phyloP scores from a whole-genome alignment of 1,140 invertebrate genomes.

The Heliconius himera region DNA sequence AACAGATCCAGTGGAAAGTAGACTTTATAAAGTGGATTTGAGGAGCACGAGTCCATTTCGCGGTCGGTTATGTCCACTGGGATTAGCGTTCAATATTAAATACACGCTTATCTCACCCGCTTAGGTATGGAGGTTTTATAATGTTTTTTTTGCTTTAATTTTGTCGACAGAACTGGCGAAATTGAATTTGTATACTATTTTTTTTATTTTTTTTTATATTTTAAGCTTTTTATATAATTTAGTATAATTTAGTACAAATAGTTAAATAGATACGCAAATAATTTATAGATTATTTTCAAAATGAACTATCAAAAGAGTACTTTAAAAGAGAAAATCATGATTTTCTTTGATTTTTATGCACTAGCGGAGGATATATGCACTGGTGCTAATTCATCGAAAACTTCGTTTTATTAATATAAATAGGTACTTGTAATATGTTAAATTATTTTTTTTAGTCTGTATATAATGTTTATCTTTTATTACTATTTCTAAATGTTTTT shows the following conservation, averaged over 20 bases:
- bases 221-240: background rate
- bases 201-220: background rate
- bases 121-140: background rate
- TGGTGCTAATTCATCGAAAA: background rate
- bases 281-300: background rate
- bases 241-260: too few species aligned
- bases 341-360: background rate
- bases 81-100: conserved; percentile 53
- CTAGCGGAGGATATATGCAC: background rate
- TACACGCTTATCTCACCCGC: conserved; percentile 16
- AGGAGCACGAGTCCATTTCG: conserved; percentile 43
- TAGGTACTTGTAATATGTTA: too few species aligned
- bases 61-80: conserved; percentile 47
- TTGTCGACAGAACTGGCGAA: background rate
- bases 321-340: background rate
- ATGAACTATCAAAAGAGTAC: background rate
- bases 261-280: too few species aligned
- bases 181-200: background rate
- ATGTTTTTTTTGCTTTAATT: conserved; percentile 8
- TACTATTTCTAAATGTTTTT: too few species aligned
- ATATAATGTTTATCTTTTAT: too few species aligned
- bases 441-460: too few species aligned
- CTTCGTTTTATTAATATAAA: too few species aligned
- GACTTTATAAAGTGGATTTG: conserved; percentile 50
- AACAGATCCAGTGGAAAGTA: conserved; percentile 62